Evolutionary conservation across 1,140 invertebrate genomes (phyloP), one percentile per base, ranked within the genome.

Genomic region (Penaeus chinensis): DNA sequence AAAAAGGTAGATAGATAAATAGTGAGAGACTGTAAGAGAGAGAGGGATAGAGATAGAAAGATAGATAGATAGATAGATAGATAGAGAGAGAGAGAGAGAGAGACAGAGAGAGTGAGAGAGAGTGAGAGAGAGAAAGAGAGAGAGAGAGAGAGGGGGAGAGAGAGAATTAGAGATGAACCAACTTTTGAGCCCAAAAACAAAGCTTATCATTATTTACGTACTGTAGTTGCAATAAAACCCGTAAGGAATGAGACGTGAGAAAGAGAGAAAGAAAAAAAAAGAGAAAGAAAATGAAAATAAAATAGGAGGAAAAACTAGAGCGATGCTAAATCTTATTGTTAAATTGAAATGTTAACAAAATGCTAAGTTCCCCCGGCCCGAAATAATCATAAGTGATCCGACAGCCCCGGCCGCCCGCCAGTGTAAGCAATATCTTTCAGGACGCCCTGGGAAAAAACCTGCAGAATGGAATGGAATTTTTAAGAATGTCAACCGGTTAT

Each of bases 271-370:
- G 20, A 74, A 37, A 82, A 71, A 27, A 74, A 86, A n/a, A 8
- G 3, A 63, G n/a, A 13, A 60, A n/a, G 20, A 61, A 74, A 81
- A 13, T 47, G 42, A 24, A 47, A 54, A 24, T 69, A 32, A 74
- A 37, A 82, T 62, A 60, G 62, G 79, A 61, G n/a, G 3, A 81
- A 37, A 22, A 60, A n/a, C 10, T 37, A 74, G 74, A 82, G 61
- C 11, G 79, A 69, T 60, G 65, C 32, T 82, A 87, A 87, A 82
- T 82, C 79, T 87, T 82, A 82, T 82, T 87, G 85, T 63, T 87
- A 87, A 87, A 87, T 87, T 82, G 85, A 87, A 87, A 87, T 87
- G 85, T 87, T 87, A 87, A 87, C 78, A 71, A 87, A 87, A 87
- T 87, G 79, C 37, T 63, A 82, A 81, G 66, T 82, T 87, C 54